Evolutionary conservation across 1,140 invertebrate genomes (phyloP).

Genomic region (Musca vetustissima): DNA sequence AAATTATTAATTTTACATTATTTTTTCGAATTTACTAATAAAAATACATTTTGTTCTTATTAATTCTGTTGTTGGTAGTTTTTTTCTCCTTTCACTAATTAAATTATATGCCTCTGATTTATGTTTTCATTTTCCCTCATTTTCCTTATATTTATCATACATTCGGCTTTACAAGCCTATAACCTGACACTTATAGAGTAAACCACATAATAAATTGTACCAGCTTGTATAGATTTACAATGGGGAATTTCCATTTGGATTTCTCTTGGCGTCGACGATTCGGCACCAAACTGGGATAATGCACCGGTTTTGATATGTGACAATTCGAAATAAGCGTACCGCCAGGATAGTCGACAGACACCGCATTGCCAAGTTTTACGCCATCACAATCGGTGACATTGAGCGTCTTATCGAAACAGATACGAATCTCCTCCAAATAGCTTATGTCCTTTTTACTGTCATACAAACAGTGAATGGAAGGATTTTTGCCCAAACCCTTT

Average conservation of each 20-base stretch:
- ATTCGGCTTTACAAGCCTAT: neutral
- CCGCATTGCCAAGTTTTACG: constrained; percentile 38
- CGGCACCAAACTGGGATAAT: constrained; percentile 60
- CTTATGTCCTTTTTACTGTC: constrained; percentile 60
- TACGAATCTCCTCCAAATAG: constrained; percentile 66
- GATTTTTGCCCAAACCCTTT: constrained; percentile 60
- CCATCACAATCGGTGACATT: constrained; percentile 64
- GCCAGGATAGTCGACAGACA: constrained; percentile 40
- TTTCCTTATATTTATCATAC: too few relatives aligned
- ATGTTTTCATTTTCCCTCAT: neutral
- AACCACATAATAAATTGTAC: constrained; percentile 61
- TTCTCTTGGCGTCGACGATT: constrained; percentile 29
- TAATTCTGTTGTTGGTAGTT: constrained; percentile 2
- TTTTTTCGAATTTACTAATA: constrained; percentile 15
- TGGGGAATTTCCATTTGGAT: constrained; percentile 46
- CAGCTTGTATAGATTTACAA: constrained; percentile 61
- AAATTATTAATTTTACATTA: neutral
- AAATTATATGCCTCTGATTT: neutral
- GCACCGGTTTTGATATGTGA: constrained; percentile 58
- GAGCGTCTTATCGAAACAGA: constrained; percentile 68
- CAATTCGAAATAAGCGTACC: constrained; percentile 63
- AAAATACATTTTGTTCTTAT: neutral
- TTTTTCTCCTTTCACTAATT: neutral
- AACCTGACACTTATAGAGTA: constrained; percentile 54
- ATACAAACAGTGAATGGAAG: constrained; percentile 64